These are phyloP conservation scores for Eulithis prunata DNA, from an alignment of 2,888 invertebrate genomes.

Conservation along the genomic window DNA sequence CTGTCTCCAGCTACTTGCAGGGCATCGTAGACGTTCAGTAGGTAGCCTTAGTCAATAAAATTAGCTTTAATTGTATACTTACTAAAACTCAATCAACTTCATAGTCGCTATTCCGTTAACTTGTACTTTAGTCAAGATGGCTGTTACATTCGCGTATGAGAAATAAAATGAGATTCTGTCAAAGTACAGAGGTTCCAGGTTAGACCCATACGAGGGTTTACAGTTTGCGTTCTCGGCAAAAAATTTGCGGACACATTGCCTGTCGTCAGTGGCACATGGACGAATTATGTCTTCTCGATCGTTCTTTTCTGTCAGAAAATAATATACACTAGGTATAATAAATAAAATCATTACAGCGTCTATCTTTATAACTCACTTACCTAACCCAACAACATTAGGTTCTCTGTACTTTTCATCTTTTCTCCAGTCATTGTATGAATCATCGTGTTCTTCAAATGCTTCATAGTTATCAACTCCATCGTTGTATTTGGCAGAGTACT, in stretches of 20 bases:
- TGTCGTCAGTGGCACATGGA: constrained; percentile 42
- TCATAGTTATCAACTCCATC: constrained; percentile 9
- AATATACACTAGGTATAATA: too few relatives aligned
- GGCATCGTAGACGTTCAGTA: too few relatives aligned
- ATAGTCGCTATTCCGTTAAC: constrained; percentile 18
- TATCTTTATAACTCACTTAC: constrained; percentile 12
- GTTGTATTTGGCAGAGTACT: constrained; percentile 18
- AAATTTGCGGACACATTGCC: constrained; percentile 44
- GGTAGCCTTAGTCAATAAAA: too few relatives aligned
- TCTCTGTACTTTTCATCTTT: constrained; percentile 9
- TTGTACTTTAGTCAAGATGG: background rate
- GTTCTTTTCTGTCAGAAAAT: constrained; percentile 23
- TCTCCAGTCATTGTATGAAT: background rate
- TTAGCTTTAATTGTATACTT: constrained; percentile 11
- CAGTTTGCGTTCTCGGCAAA: constrained; percentile 43
- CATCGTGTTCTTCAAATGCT: constrained; percentile 5
- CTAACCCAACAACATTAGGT: constrained; percentile 19
- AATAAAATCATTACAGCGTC: too few relatives aligned
- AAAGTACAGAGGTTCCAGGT: constrained; percentile 24
- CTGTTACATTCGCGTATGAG: constrained; percentile 12
- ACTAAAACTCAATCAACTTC: constrained; percentile 29
- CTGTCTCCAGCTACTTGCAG: too few relatives aligned
- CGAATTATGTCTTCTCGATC: constrained; percentile 32
- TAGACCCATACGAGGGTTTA: constrained; percentile 28
- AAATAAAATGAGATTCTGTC: constrained; percentile 11